phyloP scores from a whole-genome alignment of 30 jellyfish, hydroid and myxozoan genomes.

The Cassiopea xamachana region DNA sequence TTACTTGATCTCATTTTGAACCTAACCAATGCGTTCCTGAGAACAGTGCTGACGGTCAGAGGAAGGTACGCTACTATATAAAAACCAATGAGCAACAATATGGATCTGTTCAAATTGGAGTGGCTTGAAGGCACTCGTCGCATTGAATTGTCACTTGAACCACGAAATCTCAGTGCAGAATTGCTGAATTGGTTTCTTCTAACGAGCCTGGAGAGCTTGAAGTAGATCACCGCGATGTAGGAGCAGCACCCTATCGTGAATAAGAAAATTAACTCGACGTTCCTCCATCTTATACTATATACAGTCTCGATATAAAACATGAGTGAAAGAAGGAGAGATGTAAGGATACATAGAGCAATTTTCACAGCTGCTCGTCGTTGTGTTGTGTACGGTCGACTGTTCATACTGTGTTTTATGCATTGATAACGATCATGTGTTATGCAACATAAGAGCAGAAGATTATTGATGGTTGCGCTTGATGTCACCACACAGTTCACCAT shows the following conservation, averaged over 20 bases:
- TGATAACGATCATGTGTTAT: conserved; percentile 25
- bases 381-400: background rate
- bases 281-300: background rate
- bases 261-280: conserved; percentile 4
- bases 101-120: background rate
- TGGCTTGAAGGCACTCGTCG: background rate
- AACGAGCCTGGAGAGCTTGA: background rate
- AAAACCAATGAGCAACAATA: conserved; percentile 5
- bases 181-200: background rate
- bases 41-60: background rate
- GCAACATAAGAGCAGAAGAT: conserved; percentile 5
- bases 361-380: background rate
- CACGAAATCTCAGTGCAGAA: background rate
- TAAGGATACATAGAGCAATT: background rate
- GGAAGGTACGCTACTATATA: conserved; percentile 12
- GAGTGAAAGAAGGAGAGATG: background rate
- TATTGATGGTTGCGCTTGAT: background rate
- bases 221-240: background rate
- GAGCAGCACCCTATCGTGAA: background rate
- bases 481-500: conserved; percentile 27
- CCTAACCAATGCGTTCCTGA: background rate
- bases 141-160: background rate
- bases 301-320: background rate
- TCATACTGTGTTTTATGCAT: background rate
- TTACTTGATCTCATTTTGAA: background rate